Evolutionary conservation across 2,113 vertebrate genomes (phyloP).

Genomic region (Tyto alba): DNA sequence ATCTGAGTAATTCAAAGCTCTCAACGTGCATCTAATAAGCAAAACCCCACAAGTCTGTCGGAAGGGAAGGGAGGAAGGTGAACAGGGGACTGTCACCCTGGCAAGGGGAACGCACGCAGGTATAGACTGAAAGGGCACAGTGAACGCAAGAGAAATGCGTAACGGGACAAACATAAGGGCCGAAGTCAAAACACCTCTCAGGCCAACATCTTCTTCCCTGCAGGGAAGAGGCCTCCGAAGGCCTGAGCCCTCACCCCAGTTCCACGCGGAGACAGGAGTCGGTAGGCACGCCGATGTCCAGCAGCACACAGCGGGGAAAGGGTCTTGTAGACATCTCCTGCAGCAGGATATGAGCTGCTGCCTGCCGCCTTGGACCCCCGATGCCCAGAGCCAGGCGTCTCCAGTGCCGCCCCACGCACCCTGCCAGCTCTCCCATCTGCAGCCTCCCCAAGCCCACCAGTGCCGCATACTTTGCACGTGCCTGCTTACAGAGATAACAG

Average conservation of each 20-base stretch:
- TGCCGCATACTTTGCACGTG: fast-evolving
- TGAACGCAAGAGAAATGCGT: background rate
- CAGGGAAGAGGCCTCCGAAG: background rate
- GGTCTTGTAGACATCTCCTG: fast-evolving
- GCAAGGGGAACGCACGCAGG: background rate
- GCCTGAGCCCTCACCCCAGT: background rate
- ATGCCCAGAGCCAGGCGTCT: background rate
- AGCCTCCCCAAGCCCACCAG: background rate
- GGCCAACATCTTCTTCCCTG: background rate
- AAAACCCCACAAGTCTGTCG: background rate
- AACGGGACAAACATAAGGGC: background rate
- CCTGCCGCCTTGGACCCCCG: fast-evolving
- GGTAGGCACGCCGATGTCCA: fast-evolving
- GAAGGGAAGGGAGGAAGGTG: background rate
- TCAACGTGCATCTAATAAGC: background rate
- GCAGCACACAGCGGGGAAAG: background rate
- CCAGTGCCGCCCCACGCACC: background rate
- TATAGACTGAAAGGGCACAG: background rate
- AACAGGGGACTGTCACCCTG: background rate
- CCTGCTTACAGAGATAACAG: fast-evolving
- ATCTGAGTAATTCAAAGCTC: background rate
- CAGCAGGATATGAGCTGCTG: fast-evolving
- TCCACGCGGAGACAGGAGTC: fast-evolving
- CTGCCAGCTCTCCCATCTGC: background rate
- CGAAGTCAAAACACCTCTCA: background rate